These are phyloP conservation scores for Patella vulgata DNA, from an alignment of 1,140 invertebrate genomes.

Conservation along the genomic window DNA sequence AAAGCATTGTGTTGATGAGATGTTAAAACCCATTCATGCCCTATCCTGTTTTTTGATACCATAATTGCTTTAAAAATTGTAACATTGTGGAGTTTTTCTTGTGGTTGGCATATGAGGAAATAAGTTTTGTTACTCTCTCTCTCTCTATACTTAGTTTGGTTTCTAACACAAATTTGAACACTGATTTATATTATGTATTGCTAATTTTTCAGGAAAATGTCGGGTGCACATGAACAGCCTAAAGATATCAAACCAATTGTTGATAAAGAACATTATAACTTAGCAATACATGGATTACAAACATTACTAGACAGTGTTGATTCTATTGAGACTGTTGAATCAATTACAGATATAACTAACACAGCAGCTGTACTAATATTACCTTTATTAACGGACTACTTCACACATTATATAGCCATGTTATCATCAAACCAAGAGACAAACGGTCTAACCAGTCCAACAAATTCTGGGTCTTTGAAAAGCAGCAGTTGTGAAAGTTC, in stretches of 20 bases:
- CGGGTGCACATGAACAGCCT: not conserved
- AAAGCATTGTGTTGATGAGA: too few species aligned
- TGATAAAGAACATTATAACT: conserved; percentile 15
- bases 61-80: too few species aligned
- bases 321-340: not conserved
- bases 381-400: conserved; percentile 39
- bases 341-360: conserved; percentile 1
- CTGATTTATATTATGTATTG: too few species aligned
- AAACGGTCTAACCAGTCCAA: not conserved
- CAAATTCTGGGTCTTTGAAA: conserved; percentile 11
- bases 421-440: conserved; percentile 17
- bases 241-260: conserved; percentile 1
- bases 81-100: too few species aligned
- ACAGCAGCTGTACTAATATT: conserved; percentile 28
- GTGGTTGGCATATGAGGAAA: too few species aligned
- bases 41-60: too few species aligned
- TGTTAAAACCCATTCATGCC: too few species aligned
- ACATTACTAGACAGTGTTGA: conserved; percentile 9
- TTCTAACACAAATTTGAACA: too few species aligned
- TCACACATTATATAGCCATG: conserved; percentile 40
- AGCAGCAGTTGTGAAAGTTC: conserved; percentile 31
- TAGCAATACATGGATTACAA: conserved; percentile 26
- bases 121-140: too few species aligned
- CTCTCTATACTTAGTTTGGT: too few species aligned
- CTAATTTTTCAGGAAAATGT: not conserved